A percentile compares a stretch with the other conserved stretches of the same genome.
Conservation (phyloP, 2,797 vertebrate genomes). For the Pampus argenteus region DNA sequence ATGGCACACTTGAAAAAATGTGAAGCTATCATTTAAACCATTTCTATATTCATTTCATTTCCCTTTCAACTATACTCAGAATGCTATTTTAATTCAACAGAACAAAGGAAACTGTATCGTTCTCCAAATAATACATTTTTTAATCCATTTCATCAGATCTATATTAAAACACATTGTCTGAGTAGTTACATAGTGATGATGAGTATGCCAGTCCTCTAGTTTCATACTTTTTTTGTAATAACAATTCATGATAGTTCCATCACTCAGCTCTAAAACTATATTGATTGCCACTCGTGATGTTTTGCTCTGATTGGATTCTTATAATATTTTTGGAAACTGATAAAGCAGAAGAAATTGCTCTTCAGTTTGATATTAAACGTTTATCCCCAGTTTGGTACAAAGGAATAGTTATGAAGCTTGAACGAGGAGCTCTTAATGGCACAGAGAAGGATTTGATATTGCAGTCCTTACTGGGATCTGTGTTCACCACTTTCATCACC, state of each 20-base stretch:
- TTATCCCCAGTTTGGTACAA: background rate
- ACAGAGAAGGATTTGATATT: background rate
- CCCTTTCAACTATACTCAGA: background rate
- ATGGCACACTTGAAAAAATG: background rate
- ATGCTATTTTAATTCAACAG: background rate
- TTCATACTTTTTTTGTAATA: no score
- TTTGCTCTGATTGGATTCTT: background rate
- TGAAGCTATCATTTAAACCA: background rate
- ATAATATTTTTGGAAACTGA: no score
- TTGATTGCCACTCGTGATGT: background rate
- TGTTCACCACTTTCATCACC: conserved; percentile 88
- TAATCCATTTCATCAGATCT: no score
- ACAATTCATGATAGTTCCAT: no score
- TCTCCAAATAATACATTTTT: no score
- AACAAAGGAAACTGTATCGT: no score
- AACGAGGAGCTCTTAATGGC: no score
- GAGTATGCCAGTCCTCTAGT: background rate
- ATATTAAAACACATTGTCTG: no score
- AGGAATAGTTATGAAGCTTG: no score
- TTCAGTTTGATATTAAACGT: background rate
- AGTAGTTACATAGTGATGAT: background rate
- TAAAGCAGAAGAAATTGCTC: background rate
- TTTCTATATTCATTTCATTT: no score
- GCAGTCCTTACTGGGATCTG: conserved; percentile 90
- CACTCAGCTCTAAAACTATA: background rate